Evolutionary conservation across 1,140 invertebrate genomes (phyloP).

Genomic region (Procambarus virginalis): DNA sequence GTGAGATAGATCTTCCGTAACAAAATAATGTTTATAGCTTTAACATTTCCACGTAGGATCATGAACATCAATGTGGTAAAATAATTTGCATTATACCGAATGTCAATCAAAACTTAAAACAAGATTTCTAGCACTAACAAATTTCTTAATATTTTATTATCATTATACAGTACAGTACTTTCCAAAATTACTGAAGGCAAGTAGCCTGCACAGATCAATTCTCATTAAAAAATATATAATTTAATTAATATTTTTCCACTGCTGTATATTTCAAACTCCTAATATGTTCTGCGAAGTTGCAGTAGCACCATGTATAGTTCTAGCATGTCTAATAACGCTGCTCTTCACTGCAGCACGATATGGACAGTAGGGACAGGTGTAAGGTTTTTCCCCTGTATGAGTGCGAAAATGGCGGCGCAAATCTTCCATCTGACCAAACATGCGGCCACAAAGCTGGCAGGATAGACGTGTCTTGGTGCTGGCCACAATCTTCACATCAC

Average conservation of each 20-base stretch:
- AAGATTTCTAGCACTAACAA: too few species aligned
- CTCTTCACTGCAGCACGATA: constrained; percentile 67
- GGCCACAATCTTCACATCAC: constrained; percentile 2
- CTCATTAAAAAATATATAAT: too few species aligned
- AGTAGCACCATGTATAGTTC: constrained; percentile 55
- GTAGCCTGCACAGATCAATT: not conserved
- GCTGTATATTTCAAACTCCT: not conserved
- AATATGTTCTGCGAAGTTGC: not conserved
- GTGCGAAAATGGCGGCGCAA: constrained; percentile 59
- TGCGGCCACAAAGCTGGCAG: constrained; percentile 22
- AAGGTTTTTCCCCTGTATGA: constrained; percentile 68
- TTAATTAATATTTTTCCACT: not conserved
- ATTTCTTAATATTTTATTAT: too few species aligned
- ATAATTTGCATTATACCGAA: too few species aligned
- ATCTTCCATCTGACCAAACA: constrained; percentile 50
- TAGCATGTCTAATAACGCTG: constrained; percentile 59
- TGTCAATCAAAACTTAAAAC: too few species aligned
- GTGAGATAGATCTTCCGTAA: too few species aligned
- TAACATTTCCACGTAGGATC: too few species aligned
- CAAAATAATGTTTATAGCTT: too few species aligned
- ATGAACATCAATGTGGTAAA: too few species aligned
- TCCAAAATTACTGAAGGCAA: not conserved
- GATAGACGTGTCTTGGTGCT: constrained; percentile 14
- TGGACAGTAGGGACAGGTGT: constrained; percentile 60
- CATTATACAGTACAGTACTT: not conserved